phyloP scores from a whole-genome alignment of 2,113 vertebrate genomes.

The Dipodomys merriami region DNA sequence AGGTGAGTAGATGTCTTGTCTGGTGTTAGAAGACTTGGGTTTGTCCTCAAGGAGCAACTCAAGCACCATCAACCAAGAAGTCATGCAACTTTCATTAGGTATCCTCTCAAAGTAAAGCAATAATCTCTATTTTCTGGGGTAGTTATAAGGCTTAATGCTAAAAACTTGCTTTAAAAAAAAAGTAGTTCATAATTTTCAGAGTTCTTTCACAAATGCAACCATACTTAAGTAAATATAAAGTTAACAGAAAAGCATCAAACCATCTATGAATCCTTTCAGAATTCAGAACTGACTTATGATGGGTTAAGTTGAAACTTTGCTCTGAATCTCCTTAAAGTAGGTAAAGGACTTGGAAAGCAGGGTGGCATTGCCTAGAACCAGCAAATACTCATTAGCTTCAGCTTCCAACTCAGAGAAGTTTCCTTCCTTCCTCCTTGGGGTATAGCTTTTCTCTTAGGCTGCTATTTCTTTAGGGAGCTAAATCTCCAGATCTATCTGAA shows the following conservation, averaged over 20 bases:
- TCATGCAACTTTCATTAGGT: background rate
- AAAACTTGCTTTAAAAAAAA: background rate
- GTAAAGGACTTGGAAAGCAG: background rate
- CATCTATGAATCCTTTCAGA: background rate
- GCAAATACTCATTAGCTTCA: conserved; percentile 18
- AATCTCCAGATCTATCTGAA: conserved; percentile 56
- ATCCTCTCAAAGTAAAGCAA: background rate
- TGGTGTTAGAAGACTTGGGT: background rate
- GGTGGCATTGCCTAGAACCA: background rate
- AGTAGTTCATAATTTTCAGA: background rate
- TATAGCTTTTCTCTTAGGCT: background rate
- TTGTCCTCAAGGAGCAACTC: background rate
- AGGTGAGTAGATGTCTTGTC: background rate
- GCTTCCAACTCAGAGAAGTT: conserved; percentile 16
- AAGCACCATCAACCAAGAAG: background rate
- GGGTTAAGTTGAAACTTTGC: conserved; percentile 19
- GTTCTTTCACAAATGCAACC: background rate
- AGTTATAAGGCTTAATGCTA: background rate
- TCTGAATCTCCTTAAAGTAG: background rate
- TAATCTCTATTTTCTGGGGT: background rate
- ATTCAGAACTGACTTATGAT: background rate
- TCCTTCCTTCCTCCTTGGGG: conserved; percentile 18
- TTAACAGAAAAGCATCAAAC: background rate
- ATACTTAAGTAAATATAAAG: background rate
- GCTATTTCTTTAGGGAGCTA: conserved; percentile 33